Conservation (phyloP, 2,113 vertebrate genomes). For the Euleptes europaea region DNA sequence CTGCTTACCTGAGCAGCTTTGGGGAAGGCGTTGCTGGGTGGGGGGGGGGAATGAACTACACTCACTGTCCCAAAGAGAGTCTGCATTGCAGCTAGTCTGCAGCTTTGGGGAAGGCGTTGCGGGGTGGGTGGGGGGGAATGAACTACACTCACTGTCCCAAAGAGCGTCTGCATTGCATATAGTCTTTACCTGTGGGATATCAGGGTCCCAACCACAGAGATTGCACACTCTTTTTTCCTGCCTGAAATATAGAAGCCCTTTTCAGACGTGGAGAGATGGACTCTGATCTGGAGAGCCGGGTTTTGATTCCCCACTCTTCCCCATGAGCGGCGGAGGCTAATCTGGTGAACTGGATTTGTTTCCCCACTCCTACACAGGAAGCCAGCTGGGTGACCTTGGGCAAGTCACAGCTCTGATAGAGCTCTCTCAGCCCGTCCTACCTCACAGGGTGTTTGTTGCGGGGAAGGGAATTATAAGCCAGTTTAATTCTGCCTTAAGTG, state of each 20-base stretch:
- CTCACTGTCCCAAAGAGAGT: not conserved
- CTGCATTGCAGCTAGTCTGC: not conserved
- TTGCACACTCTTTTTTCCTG: not conserved
- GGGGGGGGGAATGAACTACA: not conserved
- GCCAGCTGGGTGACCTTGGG: no score
- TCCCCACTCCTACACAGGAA: no score
- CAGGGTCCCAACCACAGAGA: not conserved
- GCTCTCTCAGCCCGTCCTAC: no score
- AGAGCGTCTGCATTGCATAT: not conserved
- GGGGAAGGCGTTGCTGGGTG: not conserved
- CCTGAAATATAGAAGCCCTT: not conserved
- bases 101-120: not conserved
- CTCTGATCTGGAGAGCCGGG: no score
- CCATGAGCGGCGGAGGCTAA: no score
- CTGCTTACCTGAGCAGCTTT: slow-evolving; percentile 20
- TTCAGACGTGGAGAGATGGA: no score
- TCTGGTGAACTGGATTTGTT: no score
- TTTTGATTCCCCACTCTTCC: no score
- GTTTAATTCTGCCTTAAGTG: no score
- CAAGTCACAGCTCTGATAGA: no score
- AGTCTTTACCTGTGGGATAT: not conserved
- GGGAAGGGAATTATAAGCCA: no score
- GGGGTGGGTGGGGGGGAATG: not conserved
- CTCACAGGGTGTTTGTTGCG: no score
- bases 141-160: not conserved